Evolutionary conservation across 1,140 invertebrate genomes (phyloP), one percentile per base, ranked within the genome.

Genomic region (Mactra quadrangularis): DNA sequence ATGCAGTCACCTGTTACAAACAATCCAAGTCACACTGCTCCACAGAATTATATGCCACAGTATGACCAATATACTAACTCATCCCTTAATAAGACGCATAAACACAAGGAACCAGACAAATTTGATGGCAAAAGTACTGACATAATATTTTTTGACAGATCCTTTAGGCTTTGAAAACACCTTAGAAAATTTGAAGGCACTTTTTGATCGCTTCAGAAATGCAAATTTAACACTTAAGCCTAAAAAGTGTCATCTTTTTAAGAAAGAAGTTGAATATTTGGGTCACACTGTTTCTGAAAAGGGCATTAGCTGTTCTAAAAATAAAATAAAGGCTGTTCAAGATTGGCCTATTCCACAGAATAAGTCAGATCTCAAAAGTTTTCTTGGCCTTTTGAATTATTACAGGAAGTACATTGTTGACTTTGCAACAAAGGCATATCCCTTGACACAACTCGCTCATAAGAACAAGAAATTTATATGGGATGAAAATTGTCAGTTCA

Each of bases 41-140:
- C n/a, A n/a, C n/a, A n/a, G n/a, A n/a, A n/a, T n/a, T n/a, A n/a
- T 7, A 41, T 7, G 15, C 38, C 38, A 41, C 38, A 41, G 6
- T 41, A 15, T 41, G 38, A 7, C 6, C 38, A 41, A 41, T 41
- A 41, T 7, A 6, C 38, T 7, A 7, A 41, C 38, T 15, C 38
- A 41, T 41, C 6, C 15, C 38, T 41, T 41, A 41, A 6, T 15
- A 7, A 41, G 7, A 83, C 64, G 66, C 60, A 45, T 45, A 78
- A 74, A 53, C 57, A 86, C 45, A 86, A 70, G 38, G 82, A 83
- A 60, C 82, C 85, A n/a, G 82, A 86, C 33, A 76, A 52, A 11
- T 84, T 86, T 75, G 70, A 86, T 78, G 82, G 82, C 17, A 82
- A 64, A 78, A 29, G 11, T 13, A 76, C 29, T 25, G 78, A 86